phyloP scores from a whole-genome alignment of 2,113 vertebrate species.

The Oceanodroma tethys region DNA sequence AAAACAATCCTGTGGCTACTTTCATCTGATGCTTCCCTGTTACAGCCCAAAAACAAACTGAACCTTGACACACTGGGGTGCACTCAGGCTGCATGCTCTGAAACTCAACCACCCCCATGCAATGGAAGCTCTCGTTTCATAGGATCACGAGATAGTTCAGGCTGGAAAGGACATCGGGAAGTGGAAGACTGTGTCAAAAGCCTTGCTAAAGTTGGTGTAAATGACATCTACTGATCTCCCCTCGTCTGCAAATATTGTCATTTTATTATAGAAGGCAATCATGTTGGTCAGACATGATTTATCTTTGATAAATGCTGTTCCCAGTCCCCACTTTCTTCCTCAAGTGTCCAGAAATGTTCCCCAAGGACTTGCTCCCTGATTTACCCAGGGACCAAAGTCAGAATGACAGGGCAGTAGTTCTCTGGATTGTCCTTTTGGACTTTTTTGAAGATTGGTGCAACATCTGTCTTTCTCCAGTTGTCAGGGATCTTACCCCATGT shows the following conservation, averaged over 20 bases:
- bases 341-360: neutral
- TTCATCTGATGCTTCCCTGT: neutral
- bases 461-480: neutral
- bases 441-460: neutral
- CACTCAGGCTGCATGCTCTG: neutral
- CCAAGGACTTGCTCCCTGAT: neutral
- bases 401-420: neutral
- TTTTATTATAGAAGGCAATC: neutral
- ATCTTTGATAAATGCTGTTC: neutral
- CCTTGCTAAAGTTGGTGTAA: neutral
- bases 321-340: neutral
- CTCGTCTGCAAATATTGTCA: neutral
- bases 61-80: neutral
- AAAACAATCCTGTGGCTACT: neutral
- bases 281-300: neutral
- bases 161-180: neutral
- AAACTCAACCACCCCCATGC: fast-evolving
- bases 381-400: neutral
- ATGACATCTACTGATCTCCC: neutral
- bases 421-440: neutral
- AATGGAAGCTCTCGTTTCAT: neutral
- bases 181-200: neutral
- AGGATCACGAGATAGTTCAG: neutral
- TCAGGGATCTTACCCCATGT: neutral
- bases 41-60: neutral